Evolutionary conservation across 30 jellyfish, hydroid and myxozoan species (phyloP), one percentile per base, ranked within the genome.

Genomic region (Cassiopea andromeda): DNA sequence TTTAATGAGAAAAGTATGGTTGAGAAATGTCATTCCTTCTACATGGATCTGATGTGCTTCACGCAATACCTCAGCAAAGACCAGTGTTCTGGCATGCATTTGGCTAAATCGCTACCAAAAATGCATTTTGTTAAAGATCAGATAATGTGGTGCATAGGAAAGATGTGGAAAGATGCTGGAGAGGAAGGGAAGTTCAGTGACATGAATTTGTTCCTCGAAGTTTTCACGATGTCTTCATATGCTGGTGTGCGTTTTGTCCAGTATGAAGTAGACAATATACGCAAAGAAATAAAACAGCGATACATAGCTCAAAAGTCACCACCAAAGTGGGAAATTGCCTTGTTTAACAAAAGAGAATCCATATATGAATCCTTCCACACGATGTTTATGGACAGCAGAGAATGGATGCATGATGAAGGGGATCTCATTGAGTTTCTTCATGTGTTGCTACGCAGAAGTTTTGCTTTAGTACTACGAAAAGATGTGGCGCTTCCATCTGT

Each of bases 31-130:
- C 49, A 48, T 14, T 81, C 76, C 43, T 80, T 87, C 59, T 87
- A 87, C 87, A 12, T 9, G 57, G 94, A 87, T 14, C 46, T 87
- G 14, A 78, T 69, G 48, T 16, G 60, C 72, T 77, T 38, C 86
- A 68, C 90, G 14, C 47, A 69, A 16, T 78, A 77, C 43, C 73
- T 87, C 6, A 54, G 46, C 18, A 60, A 16, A 16, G 27, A 5
- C 54, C 47, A 78, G 12, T 78, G 79, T 46, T 7, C 82, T 1
- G 94, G 94, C 45, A 19, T 69, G 60, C 85, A 68, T 80, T 75
- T 87, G 6, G 90, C 73, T 14, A 87, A 54, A 47, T 87, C 88
- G n/a, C 78, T 87, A 38, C 94, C 90, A n/a, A 81, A 73, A 8
- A 78, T 87, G 94, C 17, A 10, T 12, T 70, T 27, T 70, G 85